These are phyloP conservation scores for Andrena cerasifolii DNA, from an alignment of 1,140 invertebrate genomes.

Conservation along the genomic window DNA sequence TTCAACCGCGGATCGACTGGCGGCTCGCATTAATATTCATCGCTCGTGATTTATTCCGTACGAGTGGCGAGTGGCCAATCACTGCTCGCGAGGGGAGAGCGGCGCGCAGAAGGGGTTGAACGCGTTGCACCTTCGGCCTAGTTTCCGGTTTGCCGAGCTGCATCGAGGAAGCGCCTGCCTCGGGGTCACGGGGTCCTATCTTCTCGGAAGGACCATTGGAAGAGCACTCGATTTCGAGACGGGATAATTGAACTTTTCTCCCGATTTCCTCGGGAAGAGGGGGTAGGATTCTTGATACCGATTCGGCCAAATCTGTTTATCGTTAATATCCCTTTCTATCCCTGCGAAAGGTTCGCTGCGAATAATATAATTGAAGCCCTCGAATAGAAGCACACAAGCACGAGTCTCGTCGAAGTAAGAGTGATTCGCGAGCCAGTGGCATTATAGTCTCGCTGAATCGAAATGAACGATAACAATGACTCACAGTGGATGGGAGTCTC, in stretches of 20 bases:
- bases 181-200: background rate
- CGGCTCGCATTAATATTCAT: constrained; percentile 34
- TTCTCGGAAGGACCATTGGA: constrained; percentile 4
- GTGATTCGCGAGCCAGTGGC: background rate
- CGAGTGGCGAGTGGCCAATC: constrained; percentile 24
- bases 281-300: too few relatives aligned
- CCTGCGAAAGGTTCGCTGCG: too few relatives aligned
- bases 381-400: too few relatives aligned
- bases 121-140: constrained; percentile 26
- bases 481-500: background rate
- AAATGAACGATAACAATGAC: constrained; percentile 11
- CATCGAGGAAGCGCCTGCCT: background rate
- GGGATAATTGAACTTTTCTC: constrained; percentile 24
- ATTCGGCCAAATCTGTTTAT: too few relatives aligned
- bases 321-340: too few relatives aligned
- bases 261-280: background rate
- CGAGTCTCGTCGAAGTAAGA: background rate
- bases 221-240: constrained; percentile 12
- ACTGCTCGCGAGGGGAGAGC: background rate
- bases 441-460: background rate
- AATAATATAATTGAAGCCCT: too few relatives aligned
- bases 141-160: constrained; percentile 15
- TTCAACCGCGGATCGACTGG: background rate
- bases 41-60: constrained; percentile 34
- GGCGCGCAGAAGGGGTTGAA: constrained; percentile 20